Conservation (phyloP, 2,113 vertebrate species). For the Lota lota region DNA sequence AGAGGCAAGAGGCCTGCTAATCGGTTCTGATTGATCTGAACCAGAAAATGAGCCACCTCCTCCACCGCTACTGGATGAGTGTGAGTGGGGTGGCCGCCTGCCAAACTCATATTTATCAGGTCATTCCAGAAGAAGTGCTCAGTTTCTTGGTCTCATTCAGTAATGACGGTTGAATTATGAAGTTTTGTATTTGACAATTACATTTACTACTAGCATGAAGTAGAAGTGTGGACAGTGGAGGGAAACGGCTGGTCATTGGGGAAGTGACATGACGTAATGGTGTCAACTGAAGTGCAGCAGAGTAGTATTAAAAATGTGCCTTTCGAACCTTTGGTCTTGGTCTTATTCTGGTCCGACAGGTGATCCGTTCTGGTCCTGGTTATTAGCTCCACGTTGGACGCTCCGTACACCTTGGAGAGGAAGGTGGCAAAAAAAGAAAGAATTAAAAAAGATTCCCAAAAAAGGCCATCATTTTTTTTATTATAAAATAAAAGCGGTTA, state of each 20-base stretch:
- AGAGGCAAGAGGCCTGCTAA: constrained; percentile 26
- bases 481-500: too few relatives aligned
- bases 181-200: too few relatives aligned
- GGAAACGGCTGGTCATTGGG: neutral
- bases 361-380: constrained; percentile 95
- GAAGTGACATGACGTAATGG: too few relatives aligned
- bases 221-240: too few relatives aligned
- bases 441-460: neutral
- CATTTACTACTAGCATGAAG: too few relatives aligned
- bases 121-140: too few relatives aligned
- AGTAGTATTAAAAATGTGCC: too few relatives aligned
- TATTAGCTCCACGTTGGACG: constrained; percentile 96
- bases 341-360: constrained; percentile 93
- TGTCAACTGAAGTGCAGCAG: too few relatives aligned
- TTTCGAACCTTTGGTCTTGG: constrained; percentile 86
- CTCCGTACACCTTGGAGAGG: constrained; percentile 85
- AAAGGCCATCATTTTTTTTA: too few relatives aligned
- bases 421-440: neutral
- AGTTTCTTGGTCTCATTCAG: too few relatives aligned
- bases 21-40: constrained; percentile 49
- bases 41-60: constrained; percentile 32
- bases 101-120: too few relatives aligned
- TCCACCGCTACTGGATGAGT: constrained; percentile 10
- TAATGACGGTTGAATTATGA: too few relatives aligned
- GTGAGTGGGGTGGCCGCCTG: neutral